Conservation (phyloP, 2,888 invertebrate species). For the Heteromurus nitidus region DNA sequence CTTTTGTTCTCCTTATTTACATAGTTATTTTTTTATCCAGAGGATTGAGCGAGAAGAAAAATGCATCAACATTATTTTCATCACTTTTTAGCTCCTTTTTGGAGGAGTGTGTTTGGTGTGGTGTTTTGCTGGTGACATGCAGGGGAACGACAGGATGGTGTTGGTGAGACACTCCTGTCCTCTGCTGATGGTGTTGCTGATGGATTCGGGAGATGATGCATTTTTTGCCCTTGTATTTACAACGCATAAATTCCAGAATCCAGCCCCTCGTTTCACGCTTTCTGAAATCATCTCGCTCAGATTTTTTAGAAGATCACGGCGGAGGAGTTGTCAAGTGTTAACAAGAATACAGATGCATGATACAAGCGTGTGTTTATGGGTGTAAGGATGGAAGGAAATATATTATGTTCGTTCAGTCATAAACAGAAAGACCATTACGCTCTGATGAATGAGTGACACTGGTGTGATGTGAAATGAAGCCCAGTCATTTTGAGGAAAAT, state of each 20-base stretch:
- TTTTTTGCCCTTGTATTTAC: neutral
- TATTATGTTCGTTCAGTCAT: no score
- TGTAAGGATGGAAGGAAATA: no score
- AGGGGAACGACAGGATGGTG: neutral
- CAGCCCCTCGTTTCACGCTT: conserved; percentile 10
- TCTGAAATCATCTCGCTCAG: conserved; percentile 8
- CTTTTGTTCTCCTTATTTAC: conserved; percentile 48
- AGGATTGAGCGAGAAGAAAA: neutral
- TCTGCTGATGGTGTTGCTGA: neutral
- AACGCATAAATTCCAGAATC: neutral
- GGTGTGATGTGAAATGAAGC: no score
- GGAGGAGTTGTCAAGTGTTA: no score
- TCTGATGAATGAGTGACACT: no score
- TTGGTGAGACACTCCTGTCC: conserved; percentile 2
- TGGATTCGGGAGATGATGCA: neutral
- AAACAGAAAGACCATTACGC: no score
- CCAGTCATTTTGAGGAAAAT: no score
- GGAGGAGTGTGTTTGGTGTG: no score
- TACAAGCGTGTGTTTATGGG: no score
- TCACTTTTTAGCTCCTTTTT: conserved; percentile 13
- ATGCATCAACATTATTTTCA: conserved; percentile 15
- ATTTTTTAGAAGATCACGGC: no score
- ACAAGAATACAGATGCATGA: no score
- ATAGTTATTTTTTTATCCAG: conserved; percentile 19
- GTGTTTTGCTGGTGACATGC: neutral